A percentile compares a stretch with the other conserved stretches of the same genome.
Conservation (phyloP, 2,888 invertebrate genomes). For the Biston stratarius region DNA sequence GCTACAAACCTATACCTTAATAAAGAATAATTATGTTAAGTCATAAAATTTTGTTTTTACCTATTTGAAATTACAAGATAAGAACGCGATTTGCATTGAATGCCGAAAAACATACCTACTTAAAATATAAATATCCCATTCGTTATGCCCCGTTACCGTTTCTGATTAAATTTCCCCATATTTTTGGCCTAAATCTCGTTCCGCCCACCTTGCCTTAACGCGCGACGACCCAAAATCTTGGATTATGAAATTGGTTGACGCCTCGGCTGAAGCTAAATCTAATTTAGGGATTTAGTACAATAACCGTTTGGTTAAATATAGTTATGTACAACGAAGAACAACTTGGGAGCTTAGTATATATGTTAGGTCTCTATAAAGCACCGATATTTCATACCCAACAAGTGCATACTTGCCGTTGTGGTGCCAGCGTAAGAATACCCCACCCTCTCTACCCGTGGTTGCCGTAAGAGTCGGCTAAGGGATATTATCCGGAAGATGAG, state of each 20-base stretch:
- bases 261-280: conserved; percentile 50
- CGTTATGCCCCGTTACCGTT: conserved; percentile 9
- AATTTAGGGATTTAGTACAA: conserved; percentile 55
- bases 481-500: no score
- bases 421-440: no score
- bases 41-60: no score
- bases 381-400: no score
- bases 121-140: neutral
- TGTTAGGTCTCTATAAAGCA: neutral
- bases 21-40: no score
- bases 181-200: conserved; percentile 17
- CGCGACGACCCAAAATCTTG: conserved; percentile 46
- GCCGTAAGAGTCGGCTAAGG: no score
- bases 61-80: neutral
- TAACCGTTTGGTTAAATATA: conserved; percentile 35
- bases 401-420: no score
- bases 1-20: no score
- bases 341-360: neutral
- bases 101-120: neutral
- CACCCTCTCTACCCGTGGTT: no score
- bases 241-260: conserved; percentile 54
- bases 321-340: neutral
- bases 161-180: conserved; percentile 30
- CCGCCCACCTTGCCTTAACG: conserved; percentile 30
- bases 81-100: neutral